A percentile compares a stretch with the other conserved stretches of the same genome.
These are phyloP conservation scores for Nesidiocoris tenuis DNA, from an alignment of 2,888 invertebrate species.

Conservation along the genomic window DNA sequence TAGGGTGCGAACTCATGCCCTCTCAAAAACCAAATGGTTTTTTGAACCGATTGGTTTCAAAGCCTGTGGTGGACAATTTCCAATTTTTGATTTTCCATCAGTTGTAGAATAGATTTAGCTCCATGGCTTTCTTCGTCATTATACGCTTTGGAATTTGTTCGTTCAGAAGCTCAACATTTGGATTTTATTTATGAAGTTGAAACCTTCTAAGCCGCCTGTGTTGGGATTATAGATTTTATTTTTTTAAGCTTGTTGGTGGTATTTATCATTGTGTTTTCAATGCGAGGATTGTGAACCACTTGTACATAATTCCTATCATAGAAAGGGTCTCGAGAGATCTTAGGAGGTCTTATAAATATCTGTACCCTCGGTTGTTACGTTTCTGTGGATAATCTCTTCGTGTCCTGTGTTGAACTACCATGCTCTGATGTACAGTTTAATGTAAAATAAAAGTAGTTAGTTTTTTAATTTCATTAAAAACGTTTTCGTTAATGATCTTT, in stretches of 20 bases:
- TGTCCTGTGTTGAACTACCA: neutral
- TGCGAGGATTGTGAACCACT: neutral
- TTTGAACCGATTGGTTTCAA: no score
- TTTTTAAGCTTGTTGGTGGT: neutral
- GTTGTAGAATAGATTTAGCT: no score
- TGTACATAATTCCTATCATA: neutral
- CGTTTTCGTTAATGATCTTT: no score
- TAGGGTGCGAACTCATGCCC: no score
- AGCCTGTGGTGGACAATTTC: no score
- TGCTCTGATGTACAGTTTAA: neutral
- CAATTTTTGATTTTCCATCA: no score
- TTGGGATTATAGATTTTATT: neutral
- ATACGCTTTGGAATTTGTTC: no score
- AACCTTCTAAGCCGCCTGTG: no score
- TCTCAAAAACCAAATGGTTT: no score
- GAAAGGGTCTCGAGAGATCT: neutral
- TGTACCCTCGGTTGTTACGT: neutral
- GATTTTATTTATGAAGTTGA: no score
- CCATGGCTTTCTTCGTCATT: no score
- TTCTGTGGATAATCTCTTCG: neutral
- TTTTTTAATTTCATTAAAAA: slow-evolving; percentile 25
- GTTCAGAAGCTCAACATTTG: no score
- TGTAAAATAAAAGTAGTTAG: slow-evolving; percentile 36
- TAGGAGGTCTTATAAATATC: neutral
- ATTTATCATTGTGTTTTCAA: neutral